These are phyloP conservation scores for Dromiciops gliroides DNA, from an alignment of 2,113 vertebrate species.

Conservation along the genomic window DNA sequence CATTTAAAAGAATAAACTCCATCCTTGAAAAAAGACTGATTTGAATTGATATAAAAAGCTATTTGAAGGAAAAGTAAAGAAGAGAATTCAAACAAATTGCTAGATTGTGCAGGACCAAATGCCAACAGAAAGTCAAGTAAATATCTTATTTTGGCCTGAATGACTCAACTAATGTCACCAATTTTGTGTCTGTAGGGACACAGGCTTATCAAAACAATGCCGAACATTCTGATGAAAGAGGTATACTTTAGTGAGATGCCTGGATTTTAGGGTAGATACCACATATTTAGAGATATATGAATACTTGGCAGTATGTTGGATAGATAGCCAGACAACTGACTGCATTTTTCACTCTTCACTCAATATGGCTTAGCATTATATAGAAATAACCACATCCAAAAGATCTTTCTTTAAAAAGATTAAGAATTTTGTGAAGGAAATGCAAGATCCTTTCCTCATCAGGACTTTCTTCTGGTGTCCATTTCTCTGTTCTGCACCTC, in stretches of 20 bases:
- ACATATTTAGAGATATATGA: background rate
- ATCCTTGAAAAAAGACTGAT: background rate
- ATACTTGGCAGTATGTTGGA: background rate
- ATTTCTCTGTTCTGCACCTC: background rate
- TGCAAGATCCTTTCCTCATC: background rate
- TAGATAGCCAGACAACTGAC: background rate
- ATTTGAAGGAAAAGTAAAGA: background rate
- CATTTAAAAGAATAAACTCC: background rate
- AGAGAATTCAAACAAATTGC: background rate
- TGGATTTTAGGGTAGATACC: background rate
- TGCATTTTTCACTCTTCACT: background rate
- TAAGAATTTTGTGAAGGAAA: background rate
- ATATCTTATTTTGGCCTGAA: background rate
- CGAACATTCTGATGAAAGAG: constrained; percentile 44
- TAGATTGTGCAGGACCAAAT: background rate
- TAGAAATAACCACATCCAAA: background rate
- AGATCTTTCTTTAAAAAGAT: background rate
- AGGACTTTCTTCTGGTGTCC: background rate
- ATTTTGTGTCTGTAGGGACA: constrained; percentile 9
- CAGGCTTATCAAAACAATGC: background rate
- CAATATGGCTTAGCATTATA: too few relatives aligned
- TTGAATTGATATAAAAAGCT: background rate
- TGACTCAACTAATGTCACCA: background rate
- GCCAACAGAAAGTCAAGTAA: background rate
- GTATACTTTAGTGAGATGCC: background rate